Evolutionary conservation across 2,113 vertebrate genomes (phyloP), one percentile per base, ranked within the genome.

Genomic region (Hippocampus abdominalis): DNA sequence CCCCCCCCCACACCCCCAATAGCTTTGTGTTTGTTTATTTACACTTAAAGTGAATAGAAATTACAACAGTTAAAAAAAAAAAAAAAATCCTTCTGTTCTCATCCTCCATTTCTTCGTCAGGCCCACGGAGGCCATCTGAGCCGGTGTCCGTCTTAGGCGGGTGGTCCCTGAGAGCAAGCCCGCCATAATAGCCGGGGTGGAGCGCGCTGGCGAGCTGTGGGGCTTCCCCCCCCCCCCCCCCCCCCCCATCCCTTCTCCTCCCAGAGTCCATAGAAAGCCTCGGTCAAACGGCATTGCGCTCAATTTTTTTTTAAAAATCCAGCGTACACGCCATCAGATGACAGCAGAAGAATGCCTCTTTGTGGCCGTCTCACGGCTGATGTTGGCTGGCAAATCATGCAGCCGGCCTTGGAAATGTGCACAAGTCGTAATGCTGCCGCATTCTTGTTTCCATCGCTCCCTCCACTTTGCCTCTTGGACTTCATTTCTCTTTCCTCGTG

Each of bases 131-230:
- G 59, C 77, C 86, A 89, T 86, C 81, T 79, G 81, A 87, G 77
- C 80, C 69, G 72, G 70, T 20, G 76, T 86, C 86, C 85, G 84
- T 75, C 74, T 87, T 83, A 70, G 85, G 79, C 85, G 85, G 81
- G 86, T 32, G 57, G 80, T 89, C 88, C 86, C 72, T 79, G 88
- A 85, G 89, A 86, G 79, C 72, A 65, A 78, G 83, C 70, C 66
- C 65, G 27, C 86, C 80, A 84, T 89, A 90, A 89, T 89, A 85
- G 88, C 66, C 73, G 84, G 57, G 87, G 85, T 84, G 85, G 87
- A 83, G 88, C 79, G 84, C 81, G 76, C 85, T 81, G 84, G 76
- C 67, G 46, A 46, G 63, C n/a, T 15, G 12, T 79, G 88, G 87
- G 86, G 86, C 78, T 91, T 91, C 87, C 89, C 87, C 84, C 81